Percentiles rank a stretch among this genome's conserved stretches.
These are phyloP conservation scores for Mystacides longicornis DNA, from an alignment of 2,888 invertebrate genomes.

Conservation along the genomic window DNA sequence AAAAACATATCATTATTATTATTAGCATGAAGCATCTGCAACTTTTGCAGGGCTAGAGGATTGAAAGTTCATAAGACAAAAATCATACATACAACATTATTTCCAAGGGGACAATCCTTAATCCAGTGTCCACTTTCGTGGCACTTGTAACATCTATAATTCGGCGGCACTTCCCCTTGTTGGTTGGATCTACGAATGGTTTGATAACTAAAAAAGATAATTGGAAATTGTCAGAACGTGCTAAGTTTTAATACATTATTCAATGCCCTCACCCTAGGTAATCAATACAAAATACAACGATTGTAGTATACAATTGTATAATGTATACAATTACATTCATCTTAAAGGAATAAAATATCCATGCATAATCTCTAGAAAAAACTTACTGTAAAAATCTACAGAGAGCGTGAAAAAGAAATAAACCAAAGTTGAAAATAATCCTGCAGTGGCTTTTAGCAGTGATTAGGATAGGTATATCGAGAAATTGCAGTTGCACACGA, in stretches of 20 bases:
- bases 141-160: slow-evolving; percentile 92
- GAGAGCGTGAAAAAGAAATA: slow-evolving; percentile 11
- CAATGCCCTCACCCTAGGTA: too few relatives aligned
- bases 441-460: too few relatives aligned
- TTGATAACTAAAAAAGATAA: slow-evolving; percentile 60
- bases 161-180: slow-evolving; percentile 82
- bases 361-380: too few relatives aligned
- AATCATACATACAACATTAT: slow-evolving; percentile 29
- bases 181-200: slow-evolving; percentile 84
- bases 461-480: too few relatives aligned
- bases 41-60: neutral
- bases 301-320: too few relatives aligned
- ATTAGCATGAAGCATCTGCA: neutral
- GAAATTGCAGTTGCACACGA: too few relatives aligned
- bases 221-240: too few relatives aligned
- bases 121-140: slow-evolving; percentile 96
- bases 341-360: neutral
- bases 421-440: too few relatives aligned
- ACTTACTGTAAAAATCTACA: slow-evolving; percentile 22
- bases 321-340: too few relatives aligned
- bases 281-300: too few relatives aligned
- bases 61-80: neutral
- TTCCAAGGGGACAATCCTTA: slow-evolving; percentile 81
- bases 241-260: too few relatives aligned
- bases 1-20: neutral